Evolutionary conservation across 2,113 vertebrate species (phyloP).

Genomic region (Rhombomys opimus): DNA sequence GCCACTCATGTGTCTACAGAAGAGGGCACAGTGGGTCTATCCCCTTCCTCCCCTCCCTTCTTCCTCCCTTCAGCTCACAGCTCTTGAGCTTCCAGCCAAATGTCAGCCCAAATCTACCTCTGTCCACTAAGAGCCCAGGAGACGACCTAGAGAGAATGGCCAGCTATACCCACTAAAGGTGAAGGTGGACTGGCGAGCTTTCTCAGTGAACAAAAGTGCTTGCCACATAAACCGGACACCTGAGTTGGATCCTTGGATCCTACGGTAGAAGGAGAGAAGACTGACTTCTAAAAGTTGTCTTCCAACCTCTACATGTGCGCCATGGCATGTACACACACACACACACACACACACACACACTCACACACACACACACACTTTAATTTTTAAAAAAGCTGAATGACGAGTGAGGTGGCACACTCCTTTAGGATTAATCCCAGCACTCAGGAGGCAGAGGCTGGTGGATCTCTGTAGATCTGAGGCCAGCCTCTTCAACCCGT

Average conservation of each 20-base stretch:
- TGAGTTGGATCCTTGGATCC: neutral
- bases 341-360: neutral
- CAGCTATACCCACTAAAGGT: neutral
- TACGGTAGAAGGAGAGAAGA: neutral
- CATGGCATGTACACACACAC: neutral
- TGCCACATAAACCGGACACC: neutral
- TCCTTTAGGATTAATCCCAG: neutral
- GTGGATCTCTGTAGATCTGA: neutral
- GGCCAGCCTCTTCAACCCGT: neutral
- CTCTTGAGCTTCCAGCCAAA: neutral
- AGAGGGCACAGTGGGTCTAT: neutral
- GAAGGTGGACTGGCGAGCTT: neutral
- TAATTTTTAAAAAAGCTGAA: neutral
- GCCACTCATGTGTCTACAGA: neutral
- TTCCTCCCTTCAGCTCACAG: neutral
- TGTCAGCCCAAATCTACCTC: neutral
- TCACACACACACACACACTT: neutral
- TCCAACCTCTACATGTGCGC: neutral
- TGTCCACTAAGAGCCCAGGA: neutral
- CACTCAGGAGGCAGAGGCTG: neutral
- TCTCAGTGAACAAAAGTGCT: neutral
- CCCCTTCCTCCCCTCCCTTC: neutral
- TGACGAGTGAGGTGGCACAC: neutral
- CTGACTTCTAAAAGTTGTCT: neutral
- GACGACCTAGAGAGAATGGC: neutral